Conservation (phyloP, 1,140 invertebrate genomes). For the Tenebrio molitor region DNA sequence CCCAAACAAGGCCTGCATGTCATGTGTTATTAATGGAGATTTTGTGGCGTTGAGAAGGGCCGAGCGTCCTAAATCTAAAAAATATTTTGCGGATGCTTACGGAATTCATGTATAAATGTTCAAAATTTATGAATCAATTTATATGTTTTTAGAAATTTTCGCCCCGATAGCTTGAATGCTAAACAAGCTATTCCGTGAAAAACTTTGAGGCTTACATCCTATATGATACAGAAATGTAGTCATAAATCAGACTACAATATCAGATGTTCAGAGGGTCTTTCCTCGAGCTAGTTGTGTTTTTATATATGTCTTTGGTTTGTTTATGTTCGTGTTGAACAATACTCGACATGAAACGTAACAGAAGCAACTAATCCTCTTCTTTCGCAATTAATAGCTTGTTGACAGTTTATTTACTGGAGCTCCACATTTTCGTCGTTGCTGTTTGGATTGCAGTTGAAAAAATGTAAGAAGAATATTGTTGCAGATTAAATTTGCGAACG, state of each 20-base stretch:
- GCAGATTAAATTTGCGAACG: too few species aligned
- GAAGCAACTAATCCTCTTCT: not conserved
- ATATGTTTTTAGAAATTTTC: conserved; percentile 29
- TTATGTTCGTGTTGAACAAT: too few species aligned
- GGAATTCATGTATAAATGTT: conserved; percentile 26
- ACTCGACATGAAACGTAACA: too few species aligned
- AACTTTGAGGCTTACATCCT: not conserved
- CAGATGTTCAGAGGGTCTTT: not conserved
- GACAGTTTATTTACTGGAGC: too few species aligned
- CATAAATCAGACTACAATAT: not conserved
- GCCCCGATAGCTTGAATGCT: not conserved
- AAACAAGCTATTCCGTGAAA: not conserved
- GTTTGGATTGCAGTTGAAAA: too few species aligned
- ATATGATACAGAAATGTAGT: not conserved
- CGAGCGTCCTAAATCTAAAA: not conserved
- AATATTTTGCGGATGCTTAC: conserved; percentile 2
- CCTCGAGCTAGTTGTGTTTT: too few species aligned
- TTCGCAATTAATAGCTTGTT: not conserved
- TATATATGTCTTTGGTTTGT: too few species aligned
- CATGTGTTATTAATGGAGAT: conserved; percentile 21
- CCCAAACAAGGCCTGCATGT: too few species aligned
- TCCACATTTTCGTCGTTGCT: too few species aligned
- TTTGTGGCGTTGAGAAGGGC: not conserved
- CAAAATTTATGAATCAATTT: conserved; percentile 24
- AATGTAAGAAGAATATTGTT: too few species aligned